phyloP scores from a whole-genome alignment of 64 coral and sea anemone species.

The Catalaphyllia jardinei region DNA sequence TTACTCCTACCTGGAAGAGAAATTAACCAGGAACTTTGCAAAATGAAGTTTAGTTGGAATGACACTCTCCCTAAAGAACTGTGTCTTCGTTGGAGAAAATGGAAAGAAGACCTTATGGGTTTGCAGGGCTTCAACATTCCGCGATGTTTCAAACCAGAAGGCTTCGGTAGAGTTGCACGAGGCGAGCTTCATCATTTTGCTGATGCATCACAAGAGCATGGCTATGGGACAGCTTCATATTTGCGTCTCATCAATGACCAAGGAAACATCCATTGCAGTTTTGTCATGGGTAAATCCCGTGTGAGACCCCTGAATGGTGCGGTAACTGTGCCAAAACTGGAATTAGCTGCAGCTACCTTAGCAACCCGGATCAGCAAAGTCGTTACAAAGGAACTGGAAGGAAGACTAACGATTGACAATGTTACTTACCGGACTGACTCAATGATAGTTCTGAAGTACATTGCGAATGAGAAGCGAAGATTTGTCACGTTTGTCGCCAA shows the following conservation, averaged over 20 bases:
- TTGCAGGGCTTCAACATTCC: slow-evolving; percentile 20
- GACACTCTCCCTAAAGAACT: slow-evolving; percentile 34
- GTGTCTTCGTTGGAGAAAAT: slow-evolving; percentile 19
- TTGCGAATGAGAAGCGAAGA: slow-evolving; percentile 35
- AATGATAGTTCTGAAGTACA: slow-evolving; percentile 58
- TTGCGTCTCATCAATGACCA: no score
- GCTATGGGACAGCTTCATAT: no score
- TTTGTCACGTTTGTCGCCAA: slow-evolving; percentile 66
- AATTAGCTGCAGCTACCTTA: no score
- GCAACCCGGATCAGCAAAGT: slow-evolving; percentile 32
- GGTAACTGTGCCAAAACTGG: slow-evolving; percentile 65
- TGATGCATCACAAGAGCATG: slow-evolving; percentile 58
- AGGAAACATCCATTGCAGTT: slow-evolving; percentile 55
- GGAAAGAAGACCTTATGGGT: slow-evolving; percentile 32
- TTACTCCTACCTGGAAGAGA: slow-evolving; percentile 56
- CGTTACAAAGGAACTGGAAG: slow-evolving; percentile 39
- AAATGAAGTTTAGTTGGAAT: slow-evolving; percentile 30
- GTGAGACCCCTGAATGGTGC: slow-evolving; percentile 52
- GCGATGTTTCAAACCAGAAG: slow-evolving; percentile 20
- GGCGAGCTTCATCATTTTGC: slow-evolving; percentile 69
- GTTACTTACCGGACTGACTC: slow-evolving; percentile 48
- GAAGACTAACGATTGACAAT: slow-evolving; percentile 51
- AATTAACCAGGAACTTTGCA: slow-evolving; percentile 67
- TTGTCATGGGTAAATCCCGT: slow-evolving; percentile 57
- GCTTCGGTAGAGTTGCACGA: neutral